These are phyloP conservation scores for Anabas testudineus DNA, from an alignment of 2,797 vertebrate species.

Conservation along the genomic window DNA sequence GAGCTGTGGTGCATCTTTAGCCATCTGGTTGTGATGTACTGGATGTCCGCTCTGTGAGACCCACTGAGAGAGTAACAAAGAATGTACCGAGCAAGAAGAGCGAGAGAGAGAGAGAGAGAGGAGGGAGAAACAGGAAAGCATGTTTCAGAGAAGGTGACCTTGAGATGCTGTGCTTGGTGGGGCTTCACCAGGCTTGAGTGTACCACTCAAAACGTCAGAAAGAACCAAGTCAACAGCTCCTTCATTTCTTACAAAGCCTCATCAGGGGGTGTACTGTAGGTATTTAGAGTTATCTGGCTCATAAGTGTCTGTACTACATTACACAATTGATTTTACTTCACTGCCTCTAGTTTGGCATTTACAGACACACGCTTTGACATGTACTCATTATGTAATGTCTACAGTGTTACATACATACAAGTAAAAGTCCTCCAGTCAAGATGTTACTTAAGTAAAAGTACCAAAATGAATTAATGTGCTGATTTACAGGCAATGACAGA, in stretches of 20 bases:
- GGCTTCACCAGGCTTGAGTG: conserved; percentile 22
- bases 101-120: neutral
- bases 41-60: conserved; percentile 86
- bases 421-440: no score
- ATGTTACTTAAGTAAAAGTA: no score
- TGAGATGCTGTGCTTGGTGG: conserved; percentile 43
- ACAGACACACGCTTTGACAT: neutral
- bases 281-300: conserved; percentile 8
- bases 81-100: conserved; percentile 16
- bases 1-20: conserved; percentile 81
- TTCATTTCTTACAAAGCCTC: conserved; percentile 20
- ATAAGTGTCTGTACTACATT: neutral
- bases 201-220: conserved; percentile 21
- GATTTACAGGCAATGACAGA: no score
- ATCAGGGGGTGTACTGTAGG: neutral
- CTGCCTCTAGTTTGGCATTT: neutral
- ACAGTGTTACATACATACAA: no score
- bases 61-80: conserved; percentile 65
- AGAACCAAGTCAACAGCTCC: conserved; percentile 44
- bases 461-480: no score
- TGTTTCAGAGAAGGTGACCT: conserved; percentile 84
- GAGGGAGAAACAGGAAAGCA: conserved; percentile 21
- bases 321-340: neutral
- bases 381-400: neutral
- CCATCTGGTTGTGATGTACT: conserved; percentile 90